A percentile compares a stretch with the other conserved stretches of the same genome.
phyloP scores from a whole-genome alignment of 2,113 vertebrate species.

The Brachypodius melanocephalos region DNA sequence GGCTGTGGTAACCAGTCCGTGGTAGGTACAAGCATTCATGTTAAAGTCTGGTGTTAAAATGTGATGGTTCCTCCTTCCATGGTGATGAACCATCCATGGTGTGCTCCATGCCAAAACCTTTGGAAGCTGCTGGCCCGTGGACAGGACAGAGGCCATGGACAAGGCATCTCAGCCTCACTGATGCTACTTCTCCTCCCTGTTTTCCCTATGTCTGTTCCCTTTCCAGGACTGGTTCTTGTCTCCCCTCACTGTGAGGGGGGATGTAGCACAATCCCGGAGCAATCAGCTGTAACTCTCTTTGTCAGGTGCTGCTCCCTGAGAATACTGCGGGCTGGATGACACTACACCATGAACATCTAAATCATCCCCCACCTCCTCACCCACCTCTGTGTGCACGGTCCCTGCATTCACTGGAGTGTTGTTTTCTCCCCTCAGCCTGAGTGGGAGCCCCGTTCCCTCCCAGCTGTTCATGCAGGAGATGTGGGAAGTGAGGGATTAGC shows the following conservation, averaged over 20 bases:
- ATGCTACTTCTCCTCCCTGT: not conserved
- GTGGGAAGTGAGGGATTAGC: not conserved
- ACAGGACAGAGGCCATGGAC: not conserved
- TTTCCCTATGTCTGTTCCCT: not conserved
- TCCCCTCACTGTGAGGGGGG: fast-evolving
- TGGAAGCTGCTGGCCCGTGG: not conserved
- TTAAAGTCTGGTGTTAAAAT: not conserved
- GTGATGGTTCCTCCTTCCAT: not conserved
- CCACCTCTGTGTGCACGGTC: not conserved
- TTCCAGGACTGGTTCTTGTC: not conserved
- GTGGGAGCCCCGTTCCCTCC: not conserved
- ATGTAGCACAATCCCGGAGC: not conserved
- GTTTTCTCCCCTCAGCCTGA: not conserved
- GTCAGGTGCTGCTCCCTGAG: not conserved
- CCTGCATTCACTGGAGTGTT: not conserved
- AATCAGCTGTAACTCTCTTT: not conserved
- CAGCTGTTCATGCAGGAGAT: not conserved
- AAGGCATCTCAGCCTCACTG: not conserved
- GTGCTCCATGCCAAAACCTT: not conserved
- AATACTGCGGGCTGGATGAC: not conserved
- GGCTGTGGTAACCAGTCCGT: not conserved
- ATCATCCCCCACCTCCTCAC: not conserved
- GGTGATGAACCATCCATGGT: not conserved
- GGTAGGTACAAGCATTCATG: not conserved
- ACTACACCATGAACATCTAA: not conserved